These are phyloP conservation scores for Daphoenositta chrysoptera DNA, from an alignment of 2,113 vertebrate genomes.

Conservation along the genomic window DNA sequence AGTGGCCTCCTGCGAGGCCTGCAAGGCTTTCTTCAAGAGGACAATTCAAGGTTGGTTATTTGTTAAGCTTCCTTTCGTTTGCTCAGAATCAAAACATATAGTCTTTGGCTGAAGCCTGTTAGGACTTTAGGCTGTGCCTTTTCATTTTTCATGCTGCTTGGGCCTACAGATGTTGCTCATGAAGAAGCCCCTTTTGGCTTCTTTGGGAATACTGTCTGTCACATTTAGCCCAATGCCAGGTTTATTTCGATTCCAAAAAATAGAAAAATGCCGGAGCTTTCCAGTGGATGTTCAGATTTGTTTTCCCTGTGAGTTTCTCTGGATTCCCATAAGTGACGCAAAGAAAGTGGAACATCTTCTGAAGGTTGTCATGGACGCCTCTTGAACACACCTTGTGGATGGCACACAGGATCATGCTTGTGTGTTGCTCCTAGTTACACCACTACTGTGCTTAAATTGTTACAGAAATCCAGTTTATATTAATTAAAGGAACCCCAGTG, in stretches of 20 bases:
- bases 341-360: not conserved
- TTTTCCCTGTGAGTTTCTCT: not conserved
- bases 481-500: not conserved
- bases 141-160: not conserved
- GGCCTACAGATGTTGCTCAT: not conserved
- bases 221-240: fast-evolving
- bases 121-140: not conserved
- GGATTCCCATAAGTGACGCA: fast-evolving
- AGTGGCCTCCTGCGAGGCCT: slow-evolving; percentile 97
- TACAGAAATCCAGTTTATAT: not conserved
- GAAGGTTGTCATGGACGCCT: not conserved
- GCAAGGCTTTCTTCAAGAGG: slow-evolving; percentile 99
- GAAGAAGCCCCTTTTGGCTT: not conserved
- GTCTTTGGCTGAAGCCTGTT: not conserved
- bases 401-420: fast-evolving
- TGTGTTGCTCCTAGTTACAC: not conserved
- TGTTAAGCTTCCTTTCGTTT: not conserved
- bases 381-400: not conserved
- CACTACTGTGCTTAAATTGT: not conserved
- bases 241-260: not conserved
- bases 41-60: slow-evolving; percentile 96
- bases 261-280: not conserved
- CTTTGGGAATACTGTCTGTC: not conserved
- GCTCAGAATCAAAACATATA: not conserved
- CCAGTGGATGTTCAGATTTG: not conserved